Conservation (phyloP, 2,797 vertebrate genomes). For the Picus viridis region DNA sequence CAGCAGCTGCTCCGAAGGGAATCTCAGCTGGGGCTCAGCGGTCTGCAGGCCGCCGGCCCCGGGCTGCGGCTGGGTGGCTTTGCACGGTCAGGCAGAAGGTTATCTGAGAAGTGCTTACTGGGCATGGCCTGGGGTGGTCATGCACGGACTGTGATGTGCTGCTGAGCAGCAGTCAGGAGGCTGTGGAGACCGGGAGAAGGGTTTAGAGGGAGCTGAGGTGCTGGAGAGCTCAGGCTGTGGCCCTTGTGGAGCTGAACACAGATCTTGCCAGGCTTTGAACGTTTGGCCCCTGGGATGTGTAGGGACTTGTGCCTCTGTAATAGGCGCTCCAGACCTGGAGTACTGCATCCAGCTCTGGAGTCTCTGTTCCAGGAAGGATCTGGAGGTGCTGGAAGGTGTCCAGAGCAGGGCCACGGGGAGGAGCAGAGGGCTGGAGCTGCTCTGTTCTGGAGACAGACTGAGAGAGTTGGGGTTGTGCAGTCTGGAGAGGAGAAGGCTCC, state of each 20-base stretch:
- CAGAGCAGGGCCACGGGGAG: no score
- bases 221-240: not conserved
- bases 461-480: no score
- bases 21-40: not conserved
- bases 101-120: not conserved
- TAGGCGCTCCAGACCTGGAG: no score
- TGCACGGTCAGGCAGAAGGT: not conserved
- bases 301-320: not conserved
- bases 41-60: rapidly evolving
- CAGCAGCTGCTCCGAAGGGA: not conserved
- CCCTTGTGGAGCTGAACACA: rapidly evolving
- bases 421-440: no score
- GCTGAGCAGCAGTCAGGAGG: not conserved
- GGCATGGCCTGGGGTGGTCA: rapidly evolving
- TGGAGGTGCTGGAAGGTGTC: no score
- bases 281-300: not conserved
- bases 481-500: no score
- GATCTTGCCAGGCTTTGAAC: rapidly evolving
- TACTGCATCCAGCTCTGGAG: no score
- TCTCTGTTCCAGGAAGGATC: no score
- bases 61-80: not conserved
- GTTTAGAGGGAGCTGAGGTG: not conserved
- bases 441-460: no score
- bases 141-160: not conserved
- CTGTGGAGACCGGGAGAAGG: not conserved